Evolutionary conservation across 2,888 invertebrate species (phyloP), one percentile per base, ranked within the genome.

Genomic region (Hanleya hanleyi): DNA sequence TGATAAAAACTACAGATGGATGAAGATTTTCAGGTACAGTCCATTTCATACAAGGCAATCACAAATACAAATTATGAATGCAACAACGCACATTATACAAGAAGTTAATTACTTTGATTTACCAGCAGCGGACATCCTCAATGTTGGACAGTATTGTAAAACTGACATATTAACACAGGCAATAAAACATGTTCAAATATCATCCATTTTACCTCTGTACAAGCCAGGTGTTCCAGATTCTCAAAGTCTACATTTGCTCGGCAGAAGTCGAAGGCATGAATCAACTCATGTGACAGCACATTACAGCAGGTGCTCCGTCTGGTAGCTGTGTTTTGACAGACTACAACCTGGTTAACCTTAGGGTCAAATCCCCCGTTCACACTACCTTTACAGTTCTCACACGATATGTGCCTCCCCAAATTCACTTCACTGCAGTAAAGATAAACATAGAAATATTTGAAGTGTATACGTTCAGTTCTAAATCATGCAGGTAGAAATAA

Each of bases 231-330:
- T 79, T 97, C 95, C 78, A 97, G 92, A 88, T 98, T 96, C 83
- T 93, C 94, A 84, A 97, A 96, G 91, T 98, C 95, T 71, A 97
- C 88, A 64, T 98, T 93, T 80, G 97, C 95, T 57, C 94, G 93
- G 89, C 98, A 98, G 88, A 94, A 95, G 90, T 98, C 98, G 87
- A 97, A 98, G 96, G 98, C 97, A 89, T 98, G 98, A 64, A 98
- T 95, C 93, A 98, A 93, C 91, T 98, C 98, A 85, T 98, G 98
- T 0, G 95, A 94, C 51, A 98, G 89, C 0, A 97, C 95, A 32
- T 84, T 86, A 79, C 90, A 90, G 38, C 82, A 82, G 0, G 79
- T 74, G 49, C 65, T 69, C 35, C 75, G 70, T 36, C 49, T 75
- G 26, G 69, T 76, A 0, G 95, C 94, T 71, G 94, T 94, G 90